Conservation (phyloP, 2,113 vertebrate species). For the Seriola dumerili region DNA sequence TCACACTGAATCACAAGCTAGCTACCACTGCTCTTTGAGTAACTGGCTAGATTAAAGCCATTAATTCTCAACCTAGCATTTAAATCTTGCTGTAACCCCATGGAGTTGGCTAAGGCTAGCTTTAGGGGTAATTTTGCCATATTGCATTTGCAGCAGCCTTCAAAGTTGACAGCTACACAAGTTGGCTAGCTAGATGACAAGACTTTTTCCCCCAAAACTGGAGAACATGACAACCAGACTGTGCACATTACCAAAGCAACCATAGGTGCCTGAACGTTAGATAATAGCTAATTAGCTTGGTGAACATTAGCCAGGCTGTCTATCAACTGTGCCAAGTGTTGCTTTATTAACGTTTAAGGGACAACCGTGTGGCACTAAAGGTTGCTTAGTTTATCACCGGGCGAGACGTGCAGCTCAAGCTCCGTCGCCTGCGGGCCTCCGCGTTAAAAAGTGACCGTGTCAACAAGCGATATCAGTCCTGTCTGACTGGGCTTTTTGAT, state of each 20-base stretch:
- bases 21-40: not conserved
- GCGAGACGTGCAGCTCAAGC: not conserved
- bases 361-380: not conserved
- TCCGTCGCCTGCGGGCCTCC: slow-evolving; percentile 25
- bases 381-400: not conserved
- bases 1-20: not conserved
- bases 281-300: slow-evolving; percentile 68
- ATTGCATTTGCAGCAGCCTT: slow-evolving; percentile 41
- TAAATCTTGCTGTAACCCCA: slow-evolving; percentile 21
- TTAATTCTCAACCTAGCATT: slow-evolving; percentile 34
- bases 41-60: slow-evolving; percentile 20
- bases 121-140: slow-evolving; percentile 34
- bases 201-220: slow-evolving; percentile 2
- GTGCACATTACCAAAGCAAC: slow-evolving; percentile 42
- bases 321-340: slow-evolving; percentile 55
- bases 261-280: slow-evolving; percentile 1
- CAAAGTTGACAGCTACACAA: slow-evolving; percentile 64
- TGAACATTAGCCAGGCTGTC: slow-evolving; percentile 57
- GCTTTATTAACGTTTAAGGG: slow-evolving; percentile 43
- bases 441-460: slow-evolving; percentile 42
- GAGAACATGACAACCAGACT: slow-evolving; percentile 43
- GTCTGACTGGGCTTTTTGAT: slow-evolving; percentile 59
- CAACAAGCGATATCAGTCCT: slow-evolving; percentile 47
- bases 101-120: slow-evolving; percentile 36
- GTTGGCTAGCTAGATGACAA: slow-evolving; percentile 42